phyloP scores from a whole-genome alignment of 2,113 vertebrate genomes.

The Nerophis lumbriciformis region DNA sequence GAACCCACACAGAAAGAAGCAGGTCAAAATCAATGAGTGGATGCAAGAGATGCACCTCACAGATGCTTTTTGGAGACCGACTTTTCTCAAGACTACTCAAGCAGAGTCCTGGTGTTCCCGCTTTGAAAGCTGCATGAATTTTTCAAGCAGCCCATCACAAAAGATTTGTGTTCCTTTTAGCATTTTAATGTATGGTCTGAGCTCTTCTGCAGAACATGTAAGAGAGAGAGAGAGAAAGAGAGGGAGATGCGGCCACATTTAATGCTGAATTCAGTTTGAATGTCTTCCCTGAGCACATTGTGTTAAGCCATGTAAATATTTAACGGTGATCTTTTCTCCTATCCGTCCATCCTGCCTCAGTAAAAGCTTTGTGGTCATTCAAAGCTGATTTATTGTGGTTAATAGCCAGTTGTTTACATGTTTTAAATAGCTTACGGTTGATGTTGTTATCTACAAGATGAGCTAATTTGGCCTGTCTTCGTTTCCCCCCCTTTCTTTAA shows the following conservation, averaged over 20 bases:
- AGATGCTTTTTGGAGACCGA: conserved; percentile 11
- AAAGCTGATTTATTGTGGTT: background rate
- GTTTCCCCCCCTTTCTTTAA: no score
- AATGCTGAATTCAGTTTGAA: conserved; percentile 46
- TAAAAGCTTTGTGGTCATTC: conserved; percentile 10
- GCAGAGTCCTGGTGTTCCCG: conserved; percentile 18
- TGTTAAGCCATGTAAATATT: conserved; percentile 58
- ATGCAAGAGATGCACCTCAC: conserved; percentile 14
- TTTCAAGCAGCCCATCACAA: conserved; percentile 58
- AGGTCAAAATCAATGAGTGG: conserved; percentile 1
- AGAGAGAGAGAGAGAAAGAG: conserved; percentile 17
- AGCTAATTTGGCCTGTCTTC: background rate
- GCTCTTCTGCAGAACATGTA: conserved; percentile 20
- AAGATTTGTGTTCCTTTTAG: conserved; percentile 51
- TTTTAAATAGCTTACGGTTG: background rate
- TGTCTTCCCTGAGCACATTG: conserved; percentile 44
- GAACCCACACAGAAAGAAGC: conserved; percentile 3
- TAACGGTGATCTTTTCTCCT: conserved; percentile 37
- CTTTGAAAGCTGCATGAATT: conserved; percentile 56
- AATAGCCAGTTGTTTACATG: background rate
- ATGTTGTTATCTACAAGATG: background rate
- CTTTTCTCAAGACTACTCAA: conserved; percentile 31
- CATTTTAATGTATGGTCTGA: conserved; percentile 44
- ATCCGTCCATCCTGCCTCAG: conserved; percentile 21
- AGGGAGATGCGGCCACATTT: conserved; percentile 34